A percentile compares a stretch with the other conserved stretches of the same genome.
Evolutionary conservation across 2,888 invertebrate genomes (phyloP).

Genomic region (Stenolophus ochropezus): DNA sequence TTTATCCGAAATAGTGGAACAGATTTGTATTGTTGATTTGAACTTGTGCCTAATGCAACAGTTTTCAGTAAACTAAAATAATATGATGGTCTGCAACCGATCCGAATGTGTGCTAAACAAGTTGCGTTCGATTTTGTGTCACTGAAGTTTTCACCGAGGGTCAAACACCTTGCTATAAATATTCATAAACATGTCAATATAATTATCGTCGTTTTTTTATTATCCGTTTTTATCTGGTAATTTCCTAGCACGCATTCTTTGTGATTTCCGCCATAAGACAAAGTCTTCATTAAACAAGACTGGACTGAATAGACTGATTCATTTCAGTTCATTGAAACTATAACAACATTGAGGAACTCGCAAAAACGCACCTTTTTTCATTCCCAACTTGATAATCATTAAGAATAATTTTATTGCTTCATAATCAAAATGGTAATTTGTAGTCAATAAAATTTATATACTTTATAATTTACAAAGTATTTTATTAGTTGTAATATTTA

Average conservation of each 20-base stretch:
- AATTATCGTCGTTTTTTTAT: slow-evolving; percentile 58
- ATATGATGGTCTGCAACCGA: neutral
- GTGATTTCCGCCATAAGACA: slow-evolving; percentile 57
- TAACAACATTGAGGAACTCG: slow-evolving; percentile 18
- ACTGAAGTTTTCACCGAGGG: slow-evolving; percentile 55
- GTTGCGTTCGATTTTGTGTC: slow-evolving; percentile 54
- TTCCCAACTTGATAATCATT: neutral
- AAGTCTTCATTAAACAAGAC: slow-evolving; percentile 50
- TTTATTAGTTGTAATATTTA: neutral
- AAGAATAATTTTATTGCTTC: neutral
- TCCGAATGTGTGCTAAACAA: slow-evolving; percentile 54
- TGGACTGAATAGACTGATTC: slow-evolving; percentile 9
- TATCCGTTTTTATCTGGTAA: slow-evolving; percentile 59
- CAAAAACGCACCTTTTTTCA: slow-evolving; percentile 11
- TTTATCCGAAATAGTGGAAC: too few relatives aligned
- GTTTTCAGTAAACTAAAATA: neutral
- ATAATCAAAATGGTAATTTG: neutral
- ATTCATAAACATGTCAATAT: slow-evolving; percentile 60
- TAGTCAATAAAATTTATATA: neutral
- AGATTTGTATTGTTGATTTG: too few relatives aligned
- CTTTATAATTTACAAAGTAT: neutral
- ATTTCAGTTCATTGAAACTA: slow-evolving; percentile 57
- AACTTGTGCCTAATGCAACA: neutral
- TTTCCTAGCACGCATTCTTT: slow-evolving; percentile 59
- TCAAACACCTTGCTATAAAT: slow-evolving; percentile 58